These are phyloP conservation scores for Protosalanx chinensis DNA, from an alignment of 2,797 vertebrate species.

Conservation along the genomic window DNA sequence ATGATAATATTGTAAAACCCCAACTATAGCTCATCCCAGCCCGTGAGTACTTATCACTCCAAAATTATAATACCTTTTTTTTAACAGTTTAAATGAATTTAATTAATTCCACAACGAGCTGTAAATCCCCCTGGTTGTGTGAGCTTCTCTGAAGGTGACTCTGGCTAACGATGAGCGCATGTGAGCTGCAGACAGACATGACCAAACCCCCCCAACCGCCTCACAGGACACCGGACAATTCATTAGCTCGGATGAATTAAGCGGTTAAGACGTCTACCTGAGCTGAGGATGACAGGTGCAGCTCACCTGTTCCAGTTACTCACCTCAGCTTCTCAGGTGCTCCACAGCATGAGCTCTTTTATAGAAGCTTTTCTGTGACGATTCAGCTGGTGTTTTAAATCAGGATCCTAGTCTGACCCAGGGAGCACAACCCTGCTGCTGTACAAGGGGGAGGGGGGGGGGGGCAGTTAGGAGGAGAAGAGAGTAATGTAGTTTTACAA, in stretches of 20 bases:
- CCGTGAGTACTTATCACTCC: no score
- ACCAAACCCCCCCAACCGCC: no score
- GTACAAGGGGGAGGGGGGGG: neutral
- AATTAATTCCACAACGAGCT: no score
- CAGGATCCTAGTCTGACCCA: neutral
- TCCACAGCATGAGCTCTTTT: neutral
- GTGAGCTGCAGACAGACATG: no score
- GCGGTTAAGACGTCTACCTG: neutral
- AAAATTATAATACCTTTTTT: no score
- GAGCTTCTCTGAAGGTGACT: neutral
- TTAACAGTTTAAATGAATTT: no score
- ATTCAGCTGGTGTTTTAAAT: neutral
- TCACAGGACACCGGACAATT: neutral
- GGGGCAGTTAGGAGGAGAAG: neutral
- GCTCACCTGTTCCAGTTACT: no score
- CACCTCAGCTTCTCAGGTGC: no score
- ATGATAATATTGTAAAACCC: no score
- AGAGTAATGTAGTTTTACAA: neutral
- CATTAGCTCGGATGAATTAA: neutral
- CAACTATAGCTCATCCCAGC: no score
- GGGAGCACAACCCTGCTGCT: neutral
- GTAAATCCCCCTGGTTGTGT: neutral
- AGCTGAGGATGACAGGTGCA: neutral
- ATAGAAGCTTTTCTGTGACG: neutral
- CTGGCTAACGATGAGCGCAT: no score